A percentile compares a stretch with the other conserved stretches of the same genome.
phyloP scores from a whole-genome alignment of 2,888 invertebrate species.

The Acrobeloides nanus region DNA sequence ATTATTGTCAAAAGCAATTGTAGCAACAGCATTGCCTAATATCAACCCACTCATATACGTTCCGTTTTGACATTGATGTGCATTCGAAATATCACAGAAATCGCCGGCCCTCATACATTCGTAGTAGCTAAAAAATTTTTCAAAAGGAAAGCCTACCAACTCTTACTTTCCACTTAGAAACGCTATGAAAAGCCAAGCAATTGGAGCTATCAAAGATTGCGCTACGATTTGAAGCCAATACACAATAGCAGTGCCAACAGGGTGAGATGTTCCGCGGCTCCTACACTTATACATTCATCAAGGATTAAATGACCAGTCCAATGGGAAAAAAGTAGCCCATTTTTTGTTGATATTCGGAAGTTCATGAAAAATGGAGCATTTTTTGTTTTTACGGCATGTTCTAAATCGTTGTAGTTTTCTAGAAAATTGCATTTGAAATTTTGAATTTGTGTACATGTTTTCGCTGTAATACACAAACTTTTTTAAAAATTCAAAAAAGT shows the following conservation, averaged over 20 bases:
- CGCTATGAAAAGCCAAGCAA: conserved; percentile 45
- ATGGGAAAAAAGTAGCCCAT: no score
- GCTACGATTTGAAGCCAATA: conserved; percentile 36
- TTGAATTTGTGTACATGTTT: not conserved
- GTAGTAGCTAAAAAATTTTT: conserved; percentile 30
- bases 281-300: not conserved
- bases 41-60: not conserved
- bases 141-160: not conserved
- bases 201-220: conserved; percentile 37
- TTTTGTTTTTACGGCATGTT: no score
- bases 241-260: conserved; percentile 16
- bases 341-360: no score
- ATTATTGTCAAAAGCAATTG: not conserved
- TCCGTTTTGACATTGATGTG: conserved; percentile 28
- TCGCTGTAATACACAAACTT: conserved; percentile 1
- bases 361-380: no score
- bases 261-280: conserved; percentile 9
- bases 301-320: no score
- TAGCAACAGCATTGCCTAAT: not conserved
- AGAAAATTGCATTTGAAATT: no score
- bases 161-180: conserved; percentile 38
- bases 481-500: conserved; percentile 11
- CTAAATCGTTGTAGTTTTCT: no score
- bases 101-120: conserved; percentile 32
- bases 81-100: conserved; percentile 27